phyloP scores from a whole-genome alignment of 2,797 vertebrate species.

The Propithecus perrieri region DNA sequence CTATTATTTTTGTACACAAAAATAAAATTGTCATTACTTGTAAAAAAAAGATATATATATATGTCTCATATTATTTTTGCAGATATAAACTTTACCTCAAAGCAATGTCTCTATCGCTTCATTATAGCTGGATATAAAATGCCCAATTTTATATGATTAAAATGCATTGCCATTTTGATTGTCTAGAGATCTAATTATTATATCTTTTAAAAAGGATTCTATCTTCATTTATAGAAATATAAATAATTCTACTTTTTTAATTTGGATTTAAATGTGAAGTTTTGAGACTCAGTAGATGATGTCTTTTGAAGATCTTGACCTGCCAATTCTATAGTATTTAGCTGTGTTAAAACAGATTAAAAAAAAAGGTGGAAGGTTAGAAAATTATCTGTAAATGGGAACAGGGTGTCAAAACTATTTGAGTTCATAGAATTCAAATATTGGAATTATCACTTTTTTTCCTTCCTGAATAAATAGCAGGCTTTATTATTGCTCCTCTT shows the following conservation, averaged over 20 bases:
- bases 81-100: neutral
- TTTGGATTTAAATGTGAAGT: neutral
- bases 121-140: neutral
- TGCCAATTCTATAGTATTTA: neutral
- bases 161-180: neutral
- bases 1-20: too few species aligned
- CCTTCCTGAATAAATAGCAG: neutral
- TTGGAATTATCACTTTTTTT: neutral
- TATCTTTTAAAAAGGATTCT: neutral
- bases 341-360: conserved; percentile 14
- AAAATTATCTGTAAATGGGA: neutral
- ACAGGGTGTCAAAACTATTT: neutral
- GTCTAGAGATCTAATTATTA: neutral
- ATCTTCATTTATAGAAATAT: neutral
- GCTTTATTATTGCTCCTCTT: conserved; percentile 31
- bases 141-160: neutral
- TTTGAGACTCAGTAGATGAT: neutral
- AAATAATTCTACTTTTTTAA: conserved; percentile 3
- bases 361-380: conserved; percentile 17
- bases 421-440: neutral
- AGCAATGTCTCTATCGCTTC: neutral
- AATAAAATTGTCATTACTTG: too few species aligned
- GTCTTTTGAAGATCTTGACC: neutral
- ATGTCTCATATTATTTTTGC: neutral
- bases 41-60: too few species aligned